Evolutionary conservation across 2,797 vertebrate genomes (phyloP), one percentile per base, ranked within the genome.

Genomic region (Xerus rutilus): DNA sequence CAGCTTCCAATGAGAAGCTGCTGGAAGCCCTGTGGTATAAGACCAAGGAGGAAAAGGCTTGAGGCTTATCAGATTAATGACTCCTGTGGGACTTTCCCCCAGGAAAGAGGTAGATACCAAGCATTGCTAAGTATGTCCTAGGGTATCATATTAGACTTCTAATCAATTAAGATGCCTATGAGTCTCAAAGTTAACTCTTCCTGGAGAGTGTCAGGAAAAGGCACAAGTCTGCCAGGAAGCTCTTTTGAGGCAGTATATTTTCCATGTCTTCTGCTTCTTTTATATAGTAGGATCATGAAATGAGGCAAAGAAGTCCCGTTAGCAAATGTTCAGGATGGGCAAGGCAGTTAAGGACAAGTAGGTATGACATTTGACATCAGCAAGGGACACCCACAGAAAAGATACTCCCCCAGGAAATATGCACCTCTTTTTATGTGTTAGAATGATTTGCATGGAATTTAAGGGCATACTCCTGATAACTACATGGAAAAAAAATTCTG

Each of bases 371-470:
- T 76, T 83, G 65, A 89, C 28, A 18, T 69, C 25, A 88, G 28
- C 62, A 92, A 95, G 47, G 25, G 89, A 39, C 7, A n/a, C 57
- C 54, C 91, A 73, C 32, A 90, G 20, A 62, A 77, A 77, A 77
- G 15, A 93, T 10, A 25, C 9, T 62, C 59, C 59, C 59, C 8
- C 59, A 62, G 21, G 10, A 25, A 10, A 62, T 23, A 25, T 62
- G 59, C 9, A 62, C 7, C 13, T 87, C 30, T 74, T 81, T 94
- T 59, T 86, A 43, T 45, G 11, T 87, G 49, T 82, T 86, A 43
- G 32, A 54, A 57, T 89, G 25, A 69, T 95, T 86, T 89, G 6
- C 32, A 13, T 35, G 77, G 17, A 79, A 93, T 39, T 11, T 72
- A 57, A 95, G 76, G 76, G 25, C 62, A 39, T 57, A 15, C 43